Evolutionary conservation across 2,113 vertebrate species (phyloP).

Genomic region (Rynchops niger): DNA sequence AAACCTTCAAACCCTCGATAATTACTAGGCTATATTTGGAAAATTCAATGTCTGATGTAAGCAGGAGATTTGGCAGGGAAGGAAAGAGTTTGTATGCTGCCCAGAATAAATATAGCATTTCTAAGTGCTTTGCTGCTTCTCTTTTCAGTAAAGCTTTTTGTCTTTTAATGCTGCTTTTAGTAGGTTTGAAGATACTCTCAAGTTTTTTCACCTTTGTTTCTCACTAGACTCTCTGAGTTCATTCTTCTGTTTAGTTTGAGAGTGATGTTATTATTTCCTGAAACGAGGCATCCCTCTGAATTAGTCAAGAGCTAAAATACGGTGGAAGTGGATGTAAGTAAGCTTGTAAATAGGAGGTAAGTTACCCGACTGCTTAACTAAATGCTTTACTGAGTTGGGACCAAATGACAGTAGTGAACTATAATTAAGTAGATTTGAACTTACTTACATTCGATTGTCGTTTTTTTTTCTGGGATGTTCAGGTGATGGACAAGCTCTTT

Average conservation of each 20-base stretch:
- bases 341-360: not conserved
- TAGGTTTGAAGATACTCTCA: not conserved
- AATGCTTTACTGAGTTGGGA: not conserved
- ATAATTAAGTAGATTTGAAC: not conserved
- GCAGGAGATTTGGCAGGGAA: constrained; percentile 25
- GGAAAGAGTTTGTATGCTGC: constrained; percentile 17
- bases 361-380: not conserved
- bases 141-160: not conserved
- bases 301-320: not conserved
- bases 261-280: not conserved
- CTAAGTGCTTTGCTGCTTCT: not conserved
- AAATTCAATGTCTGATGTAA: constrained; percentile 28
- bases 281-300: not conserved
- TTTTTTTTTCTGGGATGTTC: not conserved
- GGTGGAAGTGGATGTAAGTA: not conserved
- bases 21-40: constrained; percentile 45
- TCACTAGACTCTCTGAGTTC: not conserved
- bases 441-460: not conserved
- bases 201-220: not conserved
- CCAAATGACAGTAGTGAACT: not conserved
- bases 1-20: not conserved
- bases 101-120: constrained; percentile 35
- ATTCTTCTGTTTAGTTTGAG: not conserved
- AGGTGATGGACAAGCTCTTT: not conserved
- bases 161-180: constrained; percentile 4